A percentile compares a stretch with the other conserved stretches of the same genome.
These are phyloP conservation scores for Sesia bembeciformis DNA, from an alignment of 2,888 invertebrate genomes.

Conservation along the genomic window DNA sequence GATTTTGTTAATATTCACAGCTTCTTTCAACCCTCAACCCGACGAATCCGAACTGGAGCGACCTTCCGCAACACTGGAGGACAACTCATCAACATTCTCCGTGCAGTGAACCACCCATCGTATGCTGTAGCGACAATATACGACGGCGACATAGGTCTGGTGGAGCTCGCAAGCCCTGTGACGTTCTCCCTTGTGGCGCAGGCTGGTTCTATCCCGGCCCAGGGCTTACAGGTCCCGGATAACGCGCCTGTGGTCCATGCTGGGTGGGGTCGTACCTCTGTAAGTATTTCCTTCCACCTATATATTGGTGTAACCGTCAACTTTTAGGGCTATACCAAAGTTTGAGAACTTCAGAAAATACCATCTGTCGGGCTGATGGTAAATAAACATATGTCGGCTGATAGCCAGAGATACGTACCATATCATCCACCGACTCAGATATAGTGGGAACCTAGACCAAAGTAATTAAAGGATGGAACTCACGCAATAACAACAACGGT, in stretches of 20 bases:
- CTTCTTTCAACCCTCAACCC: slow-evolving; percentile 12
- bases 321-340: too few relatives aligned
- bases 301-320: too few relatives aligned
- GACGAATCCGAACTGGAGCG: slow-evolving; percentile 40
- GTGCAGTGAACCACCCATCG: slow-evolving; percentile 26
- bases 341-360: too few relatives aligned
- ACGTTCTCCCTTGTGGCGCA: slow-evolving; percentile 18
- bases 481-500: too few relatives aligned
- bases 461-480: too few relatives aligned
- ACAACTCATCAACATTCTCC: slow-evolving; percentile 13
- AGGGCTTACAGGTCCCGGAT: slow-evolving; percentile 15
- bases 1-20: slow-evolving; percentile 18
- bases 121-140: slow-evolving; percentile 15
- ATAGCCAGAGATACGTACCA: too few relatives aligned
- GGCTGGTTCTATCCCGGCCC: slow-evolving; percentile 17
- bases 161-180: slow-evolving; percentile 17
- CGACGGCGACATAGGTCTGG: slow-evolving; percentile 28
- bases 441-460: too few relatives aligned
- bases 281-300: slow-evolving; percentile 9
- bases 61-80: slow-evolving; percentile 37
- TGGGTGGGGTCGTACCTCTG: slow-evolving; percentile 37
- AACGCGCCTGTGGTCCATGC: slow-evolving; percentile 25
- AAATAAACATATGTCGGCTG: too few relatives aligned
- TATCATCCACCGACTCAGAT: too few relatives aligned
- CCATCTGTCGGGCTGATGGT: too few relatives aligned